Base-by-base conservation (phyloP, 2,888 invertebrate species). In the Agrochola macilenta region DNA sequence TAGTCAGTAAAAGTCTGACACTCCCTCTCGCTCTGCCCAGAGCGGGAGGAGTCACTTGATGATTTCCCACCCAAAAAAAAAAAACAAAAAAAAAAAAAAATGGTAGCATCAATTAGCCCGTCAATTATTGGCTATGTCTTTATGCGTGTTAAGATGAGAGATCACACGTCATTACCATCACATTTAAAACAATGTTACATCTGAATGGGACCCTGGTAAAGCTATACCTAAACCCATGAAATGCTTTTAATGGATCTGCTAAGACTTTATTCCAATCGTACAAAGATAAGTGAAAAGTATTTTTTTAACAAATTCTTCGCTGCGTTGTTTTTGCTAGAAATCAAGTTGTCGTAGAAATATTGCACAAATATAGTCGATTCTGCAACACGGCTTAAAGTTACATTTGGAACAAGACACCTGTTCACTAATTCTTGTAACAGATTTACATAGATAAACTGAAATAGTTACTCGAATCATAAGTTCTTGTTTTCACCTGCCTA, bases 401-500 rank as follows among this genome's bases (percentile, higher is more conserved):
- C 57, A 63, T 80, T 85, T 68, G 39, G 57, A 69, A 80, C 73
- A 78, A 64, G 57, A 71, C 81, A 81, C 82, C 70, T 75, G 70
- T 82, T 52, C 75, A 69, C 79, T 75, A 83, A 84, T 84, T 65
- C 64, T 69, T n/a, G 46, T 14, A 57, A 71, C 61, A 81, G 64
- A 79, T 84, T 84, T 69, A 66, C 74, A 81, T 81, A 83, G 68
- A 81, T 84, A 72, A 78, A 49, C 84, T 70, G 69, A 78, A 84
- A 84, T 74, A 68, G 71, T 81, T 75, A 30, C 76, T 78, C 20
- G 71, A 49, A 74, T 83, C 75, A 76, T 68, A 74, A 65, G 64
- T 81, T 74, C 68, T 74, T 61, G 79, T 64, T 70, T 77, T 74
- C 76, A 76, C 76, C 76, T 73, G 74, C 30, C 76, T 52, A n/a